Evolutionary conservation across 1,140 invertebrate genomes (phyloP).

Genomic region (Leptonema lineaticorne): DNA sequence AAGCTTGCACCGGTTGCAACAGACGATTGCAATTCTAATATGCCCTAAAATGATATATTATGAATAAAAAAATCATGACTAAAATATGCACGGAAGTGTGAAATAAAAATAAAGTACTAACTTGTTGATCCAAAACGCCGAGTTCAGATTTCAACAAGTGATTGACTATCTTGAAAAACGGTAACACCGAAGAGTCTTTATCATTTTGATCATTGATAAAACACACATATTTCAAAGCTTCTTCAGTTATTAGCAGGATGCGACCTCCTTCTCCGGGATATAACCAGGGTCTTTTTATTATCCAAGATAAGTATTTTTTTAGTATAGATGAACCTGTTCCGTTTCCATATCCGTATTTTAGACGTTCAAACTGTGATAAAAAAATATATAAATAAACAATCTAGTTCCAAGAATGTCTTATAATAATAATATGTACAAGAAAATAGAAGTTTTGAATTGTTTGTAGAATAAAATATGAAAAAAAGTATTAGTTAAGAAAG

Average conservation of each 20-base stretch:
- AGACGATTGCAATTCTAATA: slow-evolving; percentile 31
- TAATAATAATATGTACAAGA: too few species aligned
- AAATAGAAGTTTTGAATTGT: too few species aligned
- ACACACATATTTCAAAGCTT: slow-evolving; percentile 56
- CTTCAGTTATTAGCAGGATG: slow-evolving; percentile 53
- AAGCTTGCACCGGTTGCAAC: slow-evolving; percentile 26
- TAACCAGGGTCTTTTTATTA: slow-evolving; percentile 46
- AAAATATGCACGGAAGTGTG: background rate
- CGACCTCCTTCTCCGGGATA: slow-evolving; percentile 62
- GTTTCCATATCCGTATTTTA: slow-evolving; percentile 59
- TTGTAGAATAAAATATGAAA: background rate
- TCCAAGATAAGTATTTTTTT: slow-evolving; percentile 48
- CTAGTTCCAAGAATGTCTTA: too few species aligned
- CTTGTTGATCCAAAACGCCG: slow-evolving; percentile 57
- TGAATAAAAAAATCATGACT: slow-evolving; percentile 7
- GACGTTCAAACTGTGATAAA: slow-evolving; percentile 55
- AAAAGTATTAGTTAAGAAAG: slow-evolving; percentile 34
- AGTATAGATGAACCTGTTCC: slow-evolving; percentile 51
- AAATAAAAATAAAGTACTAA: slow-evolving; percentile 41
- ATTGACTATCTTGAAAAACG: slow-evolving; percentile 55
- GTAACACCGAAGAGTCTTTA: slow-evolving; percentile 48
- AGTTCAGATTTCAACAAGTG: slow-evolving; percentile 51
- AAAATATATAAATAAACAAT: background rate
- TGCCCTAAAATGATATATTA: slow-evolving; percentile 26
- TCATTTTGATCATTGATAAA: slow-evolving; percentile 46